Base-by-base conservation (phyloP, 2,888 invertebrate species). In the Rhamnusium bicolor region DNA sequence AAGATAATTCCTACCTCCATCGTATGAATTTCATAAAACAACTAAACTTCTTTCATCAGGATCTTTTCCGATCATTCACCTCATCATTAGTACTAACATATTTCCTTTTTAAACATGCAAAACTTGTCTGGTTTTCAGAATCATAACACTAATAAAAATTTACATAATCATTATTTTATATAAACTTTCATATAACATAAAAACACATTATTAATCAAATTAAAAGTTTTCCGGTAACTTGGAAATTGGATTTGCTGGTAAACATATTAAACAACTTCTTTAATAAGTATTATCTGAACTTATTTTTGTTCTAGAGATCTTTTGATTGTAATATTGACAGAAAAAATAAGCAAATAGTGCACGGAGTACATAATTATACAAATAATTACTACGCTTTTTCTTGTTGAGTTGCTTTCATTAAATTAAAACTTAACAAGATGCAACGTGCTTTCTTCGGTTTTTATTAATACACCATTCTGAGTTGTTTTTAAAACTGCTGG, bases 121-220 rank as follows among this genome's bases (percentile, higher is more conserved):
- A 54, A 53, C 18, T 10, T 54, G 24, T 24, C n/a, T 54, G n/a
- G 21, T 24, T 19, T 54, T 54, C 21, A 14, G 27, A 8, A n/a
- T 40, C n/a, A 12, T 21, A 51, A 51, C 16, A 19, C 0, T 1
- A 54, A 54, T 24, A 54, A 14, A 24, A 27, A 54, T 54, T 54
- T 54, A n/a, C 54, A 54, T 54, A n/a, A 27, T 54, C n/a, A 54
- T 54, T 54, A 24, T 54, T 54, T 40, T 54, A n/a, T 54, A n/a
- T n/a, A 24, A 54, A 24, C 24, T 54, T 19, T 12, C 14, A 24
- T 6, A n/a, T 27, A 24, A 53, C 21, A 53, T 53, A 53, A 53
- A 53, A 53, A 53, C 19, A 54, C 24, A n/a, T 54, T 54, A 54
- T 54, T 54, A 54, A 54, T 54, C 54, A 54, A 24, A 54, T 54